Evolutionary conservation across 2,797 vertebrate genomes (phyloP).

Genomic region (Falco rusticolus): DNA sequence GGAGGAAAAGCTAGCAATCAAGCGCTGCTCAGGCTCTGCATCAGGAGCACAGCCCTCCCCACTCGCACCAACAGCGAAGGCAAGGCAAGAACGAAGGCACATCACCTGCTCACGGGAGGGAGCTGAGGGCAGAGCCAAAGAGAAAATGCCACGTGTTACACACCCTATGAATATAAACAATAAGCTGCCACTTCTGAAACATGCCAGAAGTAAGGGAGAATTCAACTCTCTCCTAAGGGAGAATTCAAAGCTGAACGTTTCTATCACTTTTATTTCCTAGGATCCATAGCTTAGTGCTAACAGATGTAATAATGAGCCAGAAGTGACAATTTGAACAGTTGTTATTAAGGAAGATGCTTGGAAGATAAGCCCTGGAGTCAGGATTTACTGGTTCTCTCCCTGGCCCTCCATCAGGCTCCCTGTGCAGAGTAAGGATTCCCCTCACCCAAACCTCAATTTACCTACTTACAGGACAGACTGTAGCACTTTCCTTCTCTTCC

Average conservation of each 20-base stretch:
- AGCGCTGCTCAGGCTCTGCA: neutral
- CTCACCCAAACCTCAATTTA: neutral
- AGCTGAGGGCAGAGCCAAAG: neutral
- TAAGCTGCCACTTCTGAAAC: neutral
- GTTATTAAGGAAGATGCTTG: neutral
- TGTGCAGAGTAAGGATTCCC: neutral
- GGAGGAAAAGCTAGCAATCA: slow-evolving; percentile 40
- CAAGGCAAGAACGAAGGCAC: neutral
- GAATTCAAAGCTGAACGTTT: slow-evolving; percentile 13
- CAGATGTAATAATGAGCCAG: neutral
- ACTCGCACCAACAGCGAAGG: neutral
- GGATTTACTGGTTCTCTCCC: neutral
- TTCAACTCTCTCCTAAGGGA: neutral
- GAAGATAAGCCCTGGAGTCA: neutral
- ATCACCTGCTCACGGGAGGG: neutral
- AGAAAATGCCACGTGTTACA: neutral
- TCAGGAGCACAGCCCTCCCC: neutral
- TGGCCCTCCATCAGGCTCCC: neutral
- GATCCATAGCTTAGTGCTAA: neutral
- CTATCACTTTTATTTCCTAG: neutral
- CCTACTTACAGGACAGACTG: neutral
- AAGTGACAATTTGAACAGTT: neutral
- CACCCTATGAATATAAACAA: neutral
- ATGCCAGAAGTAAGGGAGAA: slow-evolving; percentile 8
- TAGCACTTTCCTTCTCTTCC: neutral